A percentile compares a stretch with the other conserved stretches of the same genome.
phyloP scores from a whole-genome alignment of 2,797 vertebrate species.

The Anableps anableps region DNA sequence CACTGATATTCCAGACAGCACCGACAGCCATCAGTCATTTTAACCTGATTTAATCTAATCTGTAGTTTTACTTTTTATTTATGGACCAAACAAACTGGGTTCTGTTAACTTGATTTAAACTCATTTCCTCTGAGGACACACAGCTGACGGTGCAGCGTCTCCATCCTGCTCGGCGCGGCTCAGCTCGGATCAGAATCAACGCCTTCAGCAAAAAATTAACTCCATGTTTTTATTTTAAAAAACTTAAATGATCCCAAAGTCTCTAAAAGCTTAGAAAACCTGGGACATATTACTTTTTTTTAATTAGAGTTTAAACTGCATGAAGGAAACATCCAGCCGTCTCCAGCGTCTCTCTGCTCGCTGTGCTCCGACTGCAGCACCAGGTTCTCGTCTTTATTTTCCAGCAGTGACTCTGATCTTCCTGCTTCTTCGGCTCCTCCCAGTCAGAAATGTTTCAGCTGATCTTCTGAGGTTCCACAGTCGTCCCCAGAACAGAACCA shows the following conservation, averaged over 20 bases:
- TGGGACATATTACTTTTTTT: no score
- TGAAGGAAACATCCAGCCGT: background rate
- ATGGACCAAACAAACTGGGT: background rate
- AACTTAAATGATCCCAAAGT: no score
- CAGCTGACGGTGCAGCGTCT: background rate
- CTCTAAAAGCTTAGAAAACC: no score
- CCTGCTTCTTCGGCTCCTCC: background rate
- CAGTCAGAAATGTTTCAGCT: background rate
- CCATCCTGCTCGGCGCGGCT: background rate
- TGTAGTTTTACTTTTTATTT: background rate
- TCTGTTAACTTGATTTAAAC: background rate
- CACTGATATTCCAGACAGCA: background rate
- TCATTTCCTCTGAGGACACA: background rate
- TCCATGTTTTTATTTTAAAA: no score
- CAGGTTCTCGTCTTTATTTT: background rate
- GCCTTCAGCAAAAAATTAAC: no score
- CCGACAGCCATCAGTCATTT: background rate
- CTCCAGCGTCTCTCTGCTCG: no score
- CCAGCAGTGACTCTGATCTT: background rate
- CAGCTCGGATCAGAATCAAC: no score
- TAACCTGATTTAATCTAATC: background rate
- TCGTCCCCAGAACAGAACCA: no score
- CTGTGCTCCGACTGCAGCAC: no score
- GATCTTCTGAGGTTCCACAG: no score
- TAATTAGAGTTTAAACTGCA: background rate